Evolutionary conservation across 1,140 invertebrate genomes (phyloP).

Genomic region (Manduca sexta): DNA sequence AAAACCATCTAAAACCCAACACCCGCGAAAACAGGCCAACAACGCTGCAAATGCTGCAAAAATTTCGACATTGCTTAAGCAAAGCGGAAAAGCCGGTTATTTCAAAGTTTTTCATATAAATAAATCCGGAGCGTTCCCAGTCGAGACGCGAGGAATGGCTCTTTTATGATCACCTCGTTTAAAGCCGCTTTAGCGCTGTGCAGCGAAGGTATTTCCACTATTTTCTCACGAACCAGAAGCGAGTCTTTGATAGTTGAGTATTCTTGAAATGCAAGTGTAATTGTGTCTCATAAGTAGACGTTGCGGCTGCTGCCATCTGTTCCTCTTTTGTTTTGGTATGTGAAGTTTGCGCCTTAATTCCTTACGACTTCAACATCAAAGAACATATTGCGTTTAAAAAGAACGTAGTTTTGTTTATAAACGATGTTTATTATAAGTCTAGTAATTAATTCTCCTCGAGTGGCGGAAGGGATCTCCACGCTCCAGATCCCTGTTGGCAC

Average conservation of each 20-base stretch:
- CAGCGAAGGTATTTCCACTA: background rate
- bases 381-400: too few relatives aligned
- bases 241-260: conserved; percentile 1
- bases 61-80: background rate
- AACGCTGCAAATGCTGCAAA: background rate
- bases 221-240: background rate
- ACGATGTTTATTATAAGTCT: too few relatives aligned
- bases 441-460: too few relatives aligned
- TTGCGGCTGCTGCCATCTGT: too few relatives aligned
- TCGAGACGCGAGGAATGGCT: background rate
- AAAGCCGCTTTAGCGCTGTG: background rate
- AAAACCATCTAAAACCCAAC: background rate
- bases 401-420: too few relatives aligned
- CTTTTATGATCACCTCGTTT: background rate
- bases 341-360: too few relatives aligned
- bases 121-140: background rate
- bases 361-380: too few relatives aligned
- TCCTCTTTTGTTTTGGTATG: too few relatives aligned
- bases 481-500: too few relatives aligned
- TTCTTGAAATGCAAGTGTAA: background rate
- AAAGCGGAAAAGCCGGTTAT: conserved; percentile 1
- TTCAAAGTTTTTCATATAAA: background rate
- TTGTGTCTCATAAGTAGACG: background rate
- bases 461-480: too few relatives aligned
- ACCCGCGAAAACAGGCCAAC: background rate